Evolutionary conservation across 2,888 invertebrate species (phyloP), one percentile per base, ranked within the genome.

Genomic region (Danaus chrysippus): DNA sequence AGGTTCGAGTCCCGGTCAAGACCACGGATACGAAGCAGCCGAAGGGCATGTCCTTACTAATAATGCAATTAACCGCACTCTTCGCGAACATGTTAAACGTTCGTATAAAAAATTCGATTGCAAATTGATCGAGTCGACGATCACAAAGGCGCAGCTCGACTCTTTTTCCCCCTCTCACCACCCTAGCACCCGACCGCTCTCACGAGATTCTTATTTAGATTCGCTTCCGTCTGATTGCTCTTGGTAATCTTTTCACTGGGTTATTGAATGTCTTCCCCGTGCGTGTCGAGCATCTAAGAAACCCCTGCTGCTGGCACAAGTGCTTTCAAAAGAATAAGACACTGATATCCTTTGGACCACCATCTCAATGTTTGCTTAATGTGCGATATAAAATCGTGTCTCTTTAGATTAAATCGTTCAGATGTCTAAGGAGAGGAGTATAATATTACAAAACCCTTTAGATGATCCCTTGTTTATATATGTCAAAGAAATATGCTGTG

Each of bases 171-270:
- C 76, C 75, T 75, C 74, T 60, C 73, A 72, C 76, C 78, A 78
- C 80, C 79, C 81, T 78, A 78, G 75, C 80, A 76, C 79, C 84
- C 84, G 80, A 81, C 83, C 85, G 84, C 85, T 86, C 88, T 84
- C 86, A 84, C 86, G 86, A 91, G 91, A 91, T 91, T 91, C 90
- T 90, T 91, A 91, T 91, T 91, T 91, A 91, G 91, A 91, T 91
- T 90, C 88, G 89, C 91, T 90, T 91, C 89, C 90, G 88, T 88
- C 89, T 91, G 91, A 91, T 91, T 90, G 90, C 91, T 89, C 89
- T 87, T 84, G 82, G 89, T 91, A 89, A 91, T 91, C 90, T 91
- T 91, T 91, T 88, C 89, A 86, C 87, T 87, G 81, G 84, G 87
- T 91, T 90, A 90, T 91, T 90, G 91, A 90, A 90, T 89, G 88